These are phyloP conservation scores for Colostygia pectinataria DNA, from an alignment of 2,888 invertebrate species.

Conservation along the genomic window DNA sequence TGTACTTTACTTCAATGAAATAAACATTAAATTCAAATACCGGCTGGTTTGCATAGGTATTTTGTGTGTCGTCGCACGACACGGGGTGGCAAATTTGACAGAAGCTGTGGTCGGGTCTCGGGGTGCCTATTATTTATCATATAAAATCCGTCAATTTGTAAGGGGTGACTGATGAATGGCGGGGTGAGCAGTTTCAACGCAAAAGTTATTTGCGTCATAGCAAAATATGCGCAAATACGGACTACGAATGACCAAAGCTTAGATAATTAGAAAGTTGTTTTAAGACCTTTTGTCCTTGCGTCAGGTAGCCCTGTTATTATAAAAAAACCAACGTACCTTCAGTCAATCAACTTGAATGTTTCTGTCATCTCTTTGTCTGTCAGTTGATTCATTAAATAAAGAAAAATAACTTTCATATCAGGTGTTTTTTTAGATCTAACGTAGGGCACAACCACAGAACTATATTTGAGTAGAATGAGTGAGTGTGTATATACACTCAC, in stretches of 20 bases:
- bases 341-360: no score
- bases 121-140: conserved; percentile 56
- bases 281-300: background rate
- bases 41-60: conserved; percentile 9
- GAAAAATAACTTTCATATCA: no score
- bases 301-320: background rate
- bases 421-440: no score
- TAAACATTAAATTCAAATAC: conserved; percentile 29
- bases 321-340: background rate
- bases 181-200: conserved; percentile 21
- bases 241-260: conserved; percentile 1
- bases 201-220: conserved; percentile 15
- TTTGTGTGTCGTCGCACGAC: conserved; percentile 32
- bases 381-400: no score
- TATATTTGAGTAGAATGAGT: no score
- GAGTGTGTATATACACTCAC: no score
- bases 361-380: no score
- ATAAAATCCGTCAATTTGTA: conserved; percentile 58
- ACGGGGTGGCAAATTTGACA: conserved; percentile 36
- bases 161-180: conserved; percentile 48
- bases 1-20: conserved; percentile 26
- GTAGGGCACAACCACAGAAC: no score
- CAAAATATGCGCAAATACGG: conserved; percentile 5
- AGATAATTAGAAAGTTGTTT: background rate
- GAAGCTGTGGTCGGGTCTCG: conserved; percentile 28